A percentile compares a stretch with the other conserved stretches of the same genome.
Evolutionary conservation across 2,888 invertebrate species (phyloP).

Genomic region (Incurvaria masculella): DNA sequence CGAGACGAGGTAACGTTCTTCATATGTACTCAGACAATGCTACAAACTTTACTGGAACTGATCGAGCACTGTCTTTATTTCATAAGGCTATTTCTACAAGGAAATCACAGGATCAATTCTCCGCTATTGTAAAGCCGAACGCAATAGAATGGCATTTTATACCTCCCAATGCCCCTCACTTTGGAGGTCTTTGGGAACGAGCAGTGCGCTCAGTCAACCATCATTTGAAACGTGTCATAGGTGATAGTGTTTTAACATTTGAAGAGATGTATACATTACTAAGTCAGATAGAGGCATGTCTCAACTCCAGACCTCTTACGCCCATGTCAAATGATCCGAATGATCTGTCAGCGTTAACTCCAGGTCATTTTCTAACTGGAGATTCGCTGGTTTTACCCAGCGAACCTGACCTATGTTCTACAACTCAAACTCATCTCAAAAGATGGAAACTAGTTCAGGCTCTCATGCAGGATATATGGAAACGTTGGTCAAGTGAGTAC

Average conservation of each 20-base stretch:
- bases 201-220: slow-evolving; percentile 14
- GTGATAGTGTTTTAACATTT: slow-evolving; percentile 17
- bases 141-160: slow-evolving; percentile 12
- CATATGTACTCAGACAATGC: slow-evolving; percentile 15
- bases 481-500: slow-evolving; percentile 19
- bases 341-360: slow-evolving; percentile 17
- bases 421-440: neutral
- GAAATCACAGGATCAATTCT: neutral
- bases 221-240: slow-evolving; percentile 17
- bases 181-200: slow-evolving; percentile 17
- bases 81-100: neutral
- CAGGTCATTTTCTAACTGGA: slow-evolving; percentile 17
- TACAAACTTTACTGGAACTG: slow-evolving; percentile 12
- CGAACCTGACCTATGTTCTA: slow-evolving; percentile 3
- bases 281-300: slow-evolving; percentile 17
- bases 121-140: neutral
- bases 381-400: slow-evolving; percentile 12
- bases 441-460: slow-evolving; percentile 19
- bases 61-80: neutral
- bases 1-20: slow-evolving; percentile 11
- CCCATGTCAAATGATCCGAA: slow-evolving; percentile 16
- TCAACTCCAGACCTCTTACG: slow-evolving; percentile 17
- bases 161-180: slow-evolving; percentile 13
- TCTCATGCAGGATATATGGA: slow-evolving; percentile 18
- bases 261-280: slow-evolving; percentile 17